These are phyloP conservation scores for Strongylocentrotus purpuratus DNA, from an alignment of 35 echinoderm and acorn worm species.

Conservation along the genomic window DNA sequence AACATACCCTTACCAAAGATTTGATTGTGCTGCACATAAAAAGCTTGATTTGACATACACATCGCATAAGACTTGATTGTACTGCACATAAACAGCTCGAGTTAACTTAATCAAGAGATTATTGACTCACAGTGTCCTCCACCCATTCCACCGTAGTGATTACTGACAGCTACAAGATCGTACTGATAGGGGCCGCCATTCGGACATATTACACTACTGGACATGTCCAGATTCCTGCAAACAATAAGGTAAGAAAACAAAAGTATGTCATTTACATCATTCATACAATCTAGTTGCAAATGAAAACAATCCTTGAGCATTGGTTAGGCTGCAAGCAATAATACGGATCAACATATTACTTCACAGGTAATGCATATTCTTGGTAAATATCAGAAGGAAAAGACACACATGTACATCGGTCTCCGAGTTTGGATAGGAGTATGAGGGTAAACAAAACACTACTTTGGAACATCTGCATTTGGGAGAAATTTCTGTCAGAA, in stretches of 20 bases:
- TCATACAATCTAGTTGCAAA: not conserved
- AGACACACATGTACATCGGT: too few species aligned
- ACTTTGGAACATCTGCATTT: too few species aligned
- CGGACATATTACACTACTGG: conserved; percentile 65
- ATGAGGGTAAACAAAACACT: too few species aligned
- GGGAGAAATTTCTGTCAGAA: too few species aligned
- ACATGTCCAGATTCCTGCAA: conserved; percentile 92
- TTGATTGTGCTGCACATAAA: not conserved
- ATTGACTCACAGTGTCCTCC: conserved; percentile 95
- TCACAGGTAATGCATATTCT: too few species aligned
- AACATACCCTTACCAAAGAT: not conserved
- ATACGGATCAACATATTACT: too few species aligned
- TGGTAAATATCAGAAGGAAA: too few species aligned
- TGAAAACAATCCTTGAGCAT: not conserved
- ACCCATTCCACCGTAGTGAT: conserved; percentile 97
- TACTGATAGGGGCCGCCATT: conserved; percentile 73
- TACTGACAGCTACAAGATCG: conserved; percentile 85
- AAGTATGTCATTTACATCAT: not conserved
- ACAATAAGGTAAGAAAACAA: not conserved
- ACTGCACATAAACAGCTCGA: not conserved
- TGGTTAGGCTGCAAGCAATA: not conserved
- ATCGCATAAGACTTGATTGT: too few species aligned
- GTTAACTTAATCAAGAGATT: not conserved
- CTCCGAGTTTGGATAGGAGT: too few species aligned
- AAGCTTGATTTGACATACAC: not conserved